phyloP scores from a whole-genome alignment of 2,113 vertebrate genomes.

The Plotosus lineatus region DNA sequence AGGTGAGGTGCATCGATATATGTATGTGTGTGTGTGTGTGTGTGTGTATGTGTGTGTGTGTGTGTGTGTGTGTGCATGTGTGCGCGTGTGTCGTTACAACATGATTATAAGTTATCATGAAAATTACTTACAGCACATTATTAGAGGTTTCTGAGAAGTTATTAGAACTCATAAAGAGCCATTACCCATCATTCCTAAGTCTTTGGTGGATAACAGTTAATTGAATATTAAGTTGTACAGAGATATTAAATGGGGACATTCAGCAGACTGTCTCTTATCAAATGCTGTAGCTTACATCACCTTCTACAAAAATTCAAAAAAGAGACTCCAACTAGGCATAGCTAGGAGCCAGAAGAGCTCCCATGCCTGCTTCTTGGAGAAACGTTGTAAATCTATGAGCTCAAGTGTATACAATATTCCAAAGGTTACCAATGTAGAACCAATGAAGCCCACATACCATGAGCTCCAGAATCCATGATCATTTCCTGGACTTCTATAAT shows the following conservation, averaged over 20 bases:
- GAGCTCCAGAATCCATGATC: not conserved
- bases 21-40: not conserved
- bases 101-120: not conserved
- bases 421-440: not conserved
- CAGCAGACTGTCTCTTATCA: not conserved
- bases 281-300: not conserved
- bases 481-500: not conserved
- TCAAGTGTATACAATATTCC: not conserved
- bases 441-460: not conserved
- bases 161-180: not conserved
- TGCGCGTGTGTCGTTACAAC: not conserved
- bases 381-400: not conserved
- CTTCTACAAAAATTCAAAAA: not conserved
- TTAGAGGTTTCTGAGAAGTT: not conserved
- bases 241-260: not conserved
- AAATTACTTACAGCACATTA: not conserved
- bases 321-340: not conserved
- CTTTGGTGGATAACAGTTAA: not conserved
- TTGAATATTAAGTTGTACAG: not conserved
- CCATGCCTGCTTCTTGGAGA: not conserved
- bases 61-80: not conserved
- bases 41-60: not conserved
- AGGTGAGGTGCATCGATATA: conserved; percentile 63
- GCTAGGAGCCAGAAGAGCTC: not conserved
- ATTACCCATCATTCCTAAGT: not conserved